Conservation (phyloP, 2,888 invertebrate genomes). For the Sarcophaga variegata region DNA sequence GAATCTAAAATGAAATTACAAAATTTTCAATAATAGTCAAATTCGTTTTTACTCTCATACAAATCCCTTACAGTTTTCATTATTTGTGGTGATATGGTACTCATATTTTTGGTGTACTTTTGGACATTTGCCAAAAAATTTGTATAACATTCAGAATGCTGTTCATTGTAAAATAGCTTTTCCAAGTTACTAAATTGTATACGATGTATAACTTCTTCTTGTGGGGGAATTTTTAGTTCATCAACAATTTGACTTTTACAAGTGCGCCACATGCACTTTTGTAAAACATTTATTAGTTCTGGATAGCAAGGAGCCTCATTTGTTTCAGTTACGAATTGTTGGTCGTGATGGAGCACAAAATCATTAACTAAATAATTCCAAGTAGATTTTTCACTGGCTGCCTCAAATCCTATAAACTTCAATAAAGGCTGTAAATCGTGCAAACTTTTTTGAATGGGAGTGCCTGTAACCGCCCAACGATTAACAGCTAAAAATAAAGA, state of each 20-base stretch:
- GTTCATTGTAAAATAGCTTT: slow-evolving; percentile 87
- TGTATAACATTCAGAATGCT: slow-evolving; percentile 83
- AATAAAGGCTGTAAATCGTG: slow-evolving; percentile 82
- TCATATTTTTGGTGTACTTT: slow-evolving; percentile 75
- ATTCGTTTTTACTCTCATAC: not conserved
- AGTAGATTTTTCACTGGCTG: slow-evolving; percentile 73
- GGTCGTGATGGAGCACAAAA: slow-evolving; percentile 71
- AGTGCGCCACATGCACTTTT: slow-evolving; percentile 85
- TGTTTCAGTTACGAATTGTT: not conserved
- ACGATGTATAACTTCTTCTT: slow-evolving; percentile 84
- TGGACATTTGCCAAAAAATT: slow-evolving; percentile 82
- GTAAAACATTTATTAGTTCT: slow-evolving; percentile 74
- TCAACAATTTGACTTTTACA: slow-evolving; percentile 86
- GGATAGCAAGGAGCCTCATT: slow-evolving; percentile 1
- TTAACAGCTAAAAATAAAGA: slow-evolving; percentile 82
- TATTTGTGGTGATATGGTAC: slow-evolving; percentile 82
- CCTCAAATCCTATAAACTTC: slow-evolving; percentile 81
- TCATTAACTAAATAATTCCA: slow-evolving; percentile 76
- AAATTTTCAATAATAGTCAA: not conserved
- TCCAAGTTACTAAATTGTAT: slow-evolving; percentile 88
- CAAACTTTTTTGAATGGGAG: slow-evolving; percentile 85
- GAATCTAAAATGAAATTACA: slow-evolving; percentile 77
- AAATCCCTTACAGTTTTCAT: slow-evolving; percentile 71
- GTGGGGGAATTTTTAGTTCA: slow-evolving; percentile 87
- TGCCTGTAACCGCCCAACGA: slow-evolving; percentile 90